Conservation (phyloP, 2,797 vertebrate species). For the Megalops cyprinoides region DNA sequence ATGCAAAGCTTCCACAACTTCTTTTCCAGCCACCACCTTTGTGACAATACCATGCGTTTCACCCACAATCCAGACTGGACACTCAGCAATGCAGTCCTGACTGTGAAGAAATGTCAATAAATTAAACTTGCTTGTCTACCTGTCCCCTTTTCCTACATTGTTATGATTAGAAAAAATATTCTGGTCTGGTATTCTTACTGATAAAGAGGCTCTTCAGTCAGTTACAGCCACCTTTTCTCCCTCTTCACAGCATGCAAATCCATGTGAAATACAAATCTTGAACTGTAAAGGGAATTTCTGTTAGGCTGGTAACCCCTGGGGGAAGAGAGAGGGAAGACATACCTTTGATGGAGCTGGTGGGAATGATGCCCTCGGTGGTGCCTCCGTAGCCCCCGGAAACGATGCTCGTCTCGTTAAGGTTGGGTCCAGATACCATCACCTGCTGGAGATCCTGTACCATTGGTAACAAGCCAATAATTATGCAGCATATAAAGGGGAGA, state of each 20-base stretch:
- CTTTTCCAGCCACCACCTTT: background rate
- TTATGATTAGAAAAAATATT: background rate
- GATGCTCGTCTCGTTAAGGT: conserved; percentile 96
- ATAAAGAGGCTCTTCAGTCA: background rate
- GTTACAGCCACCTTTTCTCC: background rate
- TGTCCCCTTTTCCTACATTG: background rate
- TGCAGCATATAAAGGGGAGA: background rate
- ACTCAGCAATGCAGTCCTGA: background rate
- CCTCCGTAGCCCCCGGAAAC: conserved; percentile 95
- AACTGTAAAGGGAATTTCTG: background rate
- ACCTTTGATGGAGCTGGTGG: conserved; percentile 88
- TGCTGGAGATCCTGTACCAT: conserved; percentile 90
- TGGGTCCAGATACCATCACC: conserved; percentile 97
- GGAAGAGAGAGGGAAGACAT: conserved; percentile 30
- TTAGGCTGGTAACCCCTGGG: background rate
- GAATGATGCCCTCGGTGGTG: conserved; percentile 90
- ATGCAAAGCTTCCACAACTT: background rate
- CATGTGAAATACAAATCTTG: background rate
- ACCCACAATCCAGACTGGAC: background rate
- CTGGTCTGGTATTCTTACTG: background rate
- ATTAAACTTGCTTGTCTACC: background rate
- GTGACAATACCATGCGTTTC: background rate
- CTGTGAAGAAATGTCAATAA: background rate
- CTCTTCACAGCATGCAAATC: background rate
- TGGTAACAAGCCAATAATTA: background rate